phyloP scores from a whole-genome alignment of 2,888 invertebrate genomes.

The Epirrhoe tristata region DNA sequence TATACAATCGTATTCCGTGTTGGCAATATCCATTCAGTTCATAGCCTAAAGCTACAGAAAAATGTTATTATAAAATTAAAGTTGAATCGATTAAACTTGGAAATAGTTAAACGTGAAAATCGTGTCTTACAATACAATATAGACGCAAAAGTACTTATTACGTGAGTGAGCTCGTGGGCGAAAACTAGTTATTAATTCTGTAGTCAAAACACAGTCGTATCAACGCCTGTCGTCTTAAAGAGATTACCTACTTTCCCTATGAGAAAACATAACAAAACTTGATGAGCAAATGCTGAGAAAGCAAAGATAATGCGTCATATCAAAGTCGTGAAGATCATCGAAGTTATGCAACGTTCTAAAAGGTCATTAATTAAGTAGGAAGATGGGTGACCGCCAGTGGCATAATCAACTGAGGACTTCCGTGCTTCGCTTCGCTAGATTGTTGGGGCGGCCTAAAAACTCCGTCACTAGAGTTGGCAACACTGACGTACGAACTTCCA shows the following conservation, averaged over 20 bases:
- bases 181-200: background rate
- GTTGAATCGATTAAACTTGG: background rate
- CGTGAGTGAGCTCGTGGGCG: background rate
- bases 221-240: background rate
- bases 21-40: background rate
- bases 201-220: background rate
- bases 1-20: background rate
- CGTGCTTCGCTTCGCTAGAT: no score
- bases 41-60: background rate
- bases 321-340: no score
- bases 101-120: background rate
- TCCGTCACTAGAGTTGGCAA: no score
- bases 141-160: background rate
- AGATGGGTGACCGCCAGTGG: no score
- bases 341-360: no score
- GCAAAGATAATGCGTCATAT: background rate
- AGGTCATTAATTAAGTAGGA: no score
- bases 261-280: background rate
- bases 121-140: background rate
- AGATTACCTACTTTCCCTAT: background rate
- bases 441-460: no score
- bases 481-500: no score
- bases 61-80: background rate
- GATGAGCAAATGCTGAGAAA: background rate
- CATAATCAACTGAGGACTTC: no score